Base-by-base conservation (phyloP, 2,888 invertebrate genomes). In the Agonopterix subpropinquella region DNA sequence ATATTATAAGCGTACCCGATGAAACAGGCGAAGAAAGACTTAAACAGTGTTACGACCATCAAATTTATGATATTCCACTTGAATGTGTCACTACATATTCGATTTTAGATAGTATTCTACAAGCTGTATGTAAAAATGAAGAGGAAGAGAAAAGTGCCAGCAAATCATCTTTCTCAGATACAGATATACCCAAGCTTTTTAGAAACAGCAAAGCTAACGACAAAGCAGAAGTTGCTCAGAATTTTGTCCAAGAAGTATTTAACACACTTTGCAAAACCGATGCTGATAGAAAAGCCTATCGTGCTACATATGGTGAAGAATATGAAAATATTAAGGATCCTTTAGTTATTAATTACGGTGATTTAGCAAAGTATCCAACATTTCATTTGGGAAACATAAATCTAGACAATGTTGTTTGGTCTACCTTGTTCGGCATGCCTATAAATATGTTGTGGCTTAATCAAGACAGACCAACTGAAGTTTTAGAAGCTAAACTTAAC, bases 321-420 rank as follows among this genome's bases (percentile, higher is more conserved):
- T 77, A 74, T 56, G 83, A 86, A 64, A 68, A 56, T 41, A 67
- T 73, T 43, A 78, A 71, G 57, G 74, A 82, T 51, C 85, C 87
- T 3, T 60, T 73, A 44, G 59, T 87, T 4, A 75, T 87, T 49
- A 58, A 75, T 36, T 80, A 79, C 53, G 87, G 87, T 1, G 78
- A 87, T 62, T 62, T 64, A 43, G 74, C 67, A 1, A 81, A 81
- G 62, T 69, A 70, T 49, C 67, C 61, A 4, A 83, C 79, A 11
- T 88, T 84, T 63, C 87, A 88, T 51, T 57, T 85, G 41, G 75
- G 71, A 7, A 78, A 85, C 53, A 66, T 79, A 36, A 77, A 84
- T 63, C 69, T 87, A 53, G 67, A 85, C 42, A 70, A 70, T 50
- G 69, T 82, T 41, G 69, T 87, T 18, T 65, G 59, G 57, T 66